These are phyloP conservation scores for Nothobranchius kuhntae DNA, from an alignment of 2,113 vertebrate genomes.

Conservation along the genomic window DNA sequence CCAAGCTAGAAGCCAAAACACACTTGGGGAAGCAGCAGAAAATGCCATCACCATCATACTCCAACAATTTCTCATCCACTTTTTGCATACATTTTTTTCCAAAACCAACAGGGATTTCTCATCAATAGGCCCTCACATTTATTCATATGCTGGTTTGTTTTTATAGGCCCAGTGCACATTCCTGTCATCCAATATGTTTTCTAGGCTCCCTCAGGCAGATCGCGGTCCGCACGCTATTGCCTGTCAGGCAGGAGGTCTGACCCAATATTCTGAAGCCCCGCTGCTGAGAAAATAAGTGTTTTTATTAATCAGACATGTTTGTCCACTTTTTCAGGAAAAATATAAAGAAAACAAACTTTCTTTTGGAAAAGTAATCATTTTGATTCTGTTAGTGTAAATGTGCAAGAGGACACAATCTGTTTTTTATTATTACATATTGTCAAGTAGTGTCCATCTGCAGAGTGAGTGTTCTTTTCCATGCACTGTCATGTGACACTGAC, in stretches of 20 bases:
- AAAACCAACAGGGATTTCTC: constrained; percentile 46
- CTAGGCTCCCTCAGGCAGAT: constrained; percentile 55
- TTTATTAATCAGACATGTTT: constrained; percentile 6
- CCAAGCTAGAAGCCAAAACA: not conserved
- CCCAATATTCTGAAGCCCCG: constrained; percentile 43
- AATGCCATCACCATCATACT: constrained; percentile 15
- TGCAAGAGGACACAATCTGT: too few relatives aligned
- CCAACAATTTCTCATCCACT: too few relatives aligned
- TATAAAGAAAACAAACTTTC: not conserved
- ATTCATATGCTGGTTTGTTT: constrained; percentile 63
- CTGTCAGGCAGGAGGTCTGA: constrained; percentile 47
- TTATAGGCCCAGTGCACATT: constrained; percentile 53
- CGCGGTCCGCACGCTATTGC: constrained; percentile 56
- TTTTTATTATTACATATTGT: too few relatives aligned
- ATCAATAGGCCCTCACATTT: constrained; percentile 58
- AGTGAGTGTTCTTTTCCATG: too few relatives aligned
- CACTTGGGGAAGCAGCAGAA: constrained; percentile 47
- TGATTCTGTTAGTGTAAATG: not conserved
- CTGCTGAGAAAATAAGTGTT: constrained; percentile 41
- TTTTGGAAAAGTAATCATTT: not conserved
- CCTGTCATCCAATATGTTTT: constrained; percentile 74
- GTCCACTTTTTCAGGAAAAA: not conserved
- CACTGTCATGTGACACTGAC: too few relatives aligned
- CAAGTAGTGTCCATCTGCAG: too few relatives aligned
- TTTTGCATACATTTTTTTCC: not conserved